These are phyloP conservation scores for Cryptosula pallasiana DNA, from an alignment of 2,888 invertebrate species.

Conservation along the genomic window DNA sequence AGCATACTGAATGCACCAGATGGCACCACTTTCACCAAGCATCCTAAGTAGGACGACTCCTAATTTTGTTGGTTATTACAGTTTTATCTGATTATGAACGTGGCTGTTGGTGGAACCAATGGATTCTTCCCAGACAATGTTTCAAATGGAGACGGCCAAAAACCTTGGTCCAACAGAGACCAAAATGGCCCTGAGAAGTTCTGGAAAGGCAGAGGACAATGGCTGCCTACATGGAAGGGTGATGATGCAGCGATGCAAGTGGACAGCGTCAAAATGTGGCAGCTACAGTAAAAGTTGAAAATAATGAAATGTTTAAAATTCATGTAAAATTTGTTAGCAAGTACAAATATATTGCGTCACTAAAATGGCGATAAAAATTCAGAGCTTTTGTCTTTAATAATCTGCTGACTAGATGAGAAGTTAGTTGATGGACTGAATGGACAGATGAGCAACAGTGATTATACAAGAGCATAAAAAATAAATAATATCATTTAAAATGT, in stretches of 20 bases:
- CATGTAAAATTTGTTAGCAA: no score
- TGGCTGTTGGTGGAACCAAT: constrained; percentile 39
- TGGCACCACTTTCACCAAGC: no score
- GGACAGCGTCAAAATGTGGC: constrained; percentile 64
- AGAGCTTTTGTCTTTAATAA: no score
- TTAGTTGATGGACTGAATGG: no score
- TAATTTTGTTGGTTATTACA: constrained; percentile 56
- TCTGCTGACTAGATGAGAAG: no score
- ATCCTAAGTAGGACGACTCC: no score
- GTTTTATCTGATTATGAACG: constrained; percentile 41
- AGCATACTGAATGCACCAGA: no score
- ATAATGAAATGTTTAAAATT: no score
- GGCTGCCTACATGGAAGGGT: constrained; percentile 63
- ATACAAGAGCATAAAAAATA: no score
- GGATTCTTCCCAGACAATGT: constrained; percentile 51
- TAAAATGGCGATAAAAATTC: neutral
- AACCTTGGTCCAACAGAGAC: constrained; percentile 70
- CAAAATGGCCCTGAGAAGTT: constrained; percentile 64
- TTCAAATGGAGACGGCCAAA: constrained; percentile 47
- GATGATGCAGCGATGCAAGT: constrained; percentile 60
- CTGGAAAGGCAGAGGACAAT: constrained; percentile 61
- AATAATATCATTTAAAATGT: constrained; percentile 1
- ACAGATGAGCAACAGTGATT: no score
- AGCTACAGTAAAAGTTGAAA: constrained; percentile 17
- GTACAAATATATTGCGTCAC: no score